Conservation (phyloP, 2,888 invertebrate genomes). For the Phytoseiulus persimilis region DNA sequence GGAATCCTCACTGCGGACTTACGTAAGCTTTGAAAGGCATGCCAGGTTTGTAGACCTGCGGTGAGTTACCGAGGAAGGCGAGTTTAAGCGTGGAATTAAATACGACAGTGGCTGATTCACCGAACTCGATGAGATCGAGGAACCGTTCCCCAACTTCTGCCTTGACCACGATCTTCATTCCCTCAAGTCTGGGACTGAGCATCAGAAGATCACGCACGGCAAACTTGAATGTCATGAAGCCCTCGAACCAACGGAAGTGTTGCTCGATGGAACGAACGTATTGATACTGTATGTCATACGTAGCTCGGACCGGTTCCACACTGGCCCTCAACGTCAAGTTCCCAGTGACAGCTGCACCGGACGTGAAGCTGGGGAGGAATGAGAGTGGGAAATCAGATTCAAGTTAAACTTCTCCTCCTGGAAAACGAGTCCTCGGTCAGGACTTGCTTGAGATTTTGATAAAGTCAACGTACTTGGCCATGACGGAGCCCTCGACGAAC, state of each 20-base stretch:
- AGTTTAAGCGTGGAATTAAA: slow-evolving; percentile 76
- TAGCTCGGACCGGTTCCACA: slow-evolving; percentile 59
- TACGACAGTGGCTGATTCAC: slow-evolving; percentile 75
- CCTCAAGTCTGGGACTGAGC: slow-evolving; percentile 61
- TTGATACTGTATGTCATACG: slow-evolving; percentile 40
- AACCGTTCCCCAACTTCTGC: slow-evolving; percentile 80
- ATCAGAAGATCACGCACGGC: slow-evolving; percentile 68
- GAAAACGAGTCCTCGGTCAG: background rate
- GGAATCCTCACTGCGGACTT: too few species aligned
- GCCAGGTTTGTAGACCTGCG: slow-evolving; percentile 87
- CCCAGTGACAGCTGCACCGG: slow-evolving; percentile 78
- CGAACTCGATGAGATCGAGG: slow-evolving; percentile 72
- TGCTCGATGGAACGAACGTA: slow-evolving; percentile 24
- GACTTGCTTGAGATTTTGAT: too few species aligned
- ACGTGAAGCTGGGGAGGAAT: slow-evolving; percentile 61
- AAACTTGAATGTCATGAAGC: slow-evolving; percentile 76
- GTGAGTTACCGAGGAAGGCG: slow-evolving; percentile 74
- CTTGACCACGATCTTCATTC: slow-evolving; percentile 70
- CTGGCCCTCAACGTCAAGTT: slow-evolving; percentile 77
- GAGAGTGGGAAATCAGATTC: background rate
- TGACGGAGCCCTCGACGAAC: slow-evolving; percentile 72
- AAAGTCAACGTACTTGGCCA: slow-evolving; percentile 64
- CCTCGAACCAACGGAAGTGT: slow-evolving; percentile 62
- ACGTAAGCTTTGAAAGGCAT: slow-evolving; percentile 82
- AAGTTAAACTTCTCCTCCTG: background rate